These are phyloP conservation scores for Cataglyphis albicans DNA, from an alignment of 2,888 invertebrate genomes.

Conservation along the genomic window DNA sequence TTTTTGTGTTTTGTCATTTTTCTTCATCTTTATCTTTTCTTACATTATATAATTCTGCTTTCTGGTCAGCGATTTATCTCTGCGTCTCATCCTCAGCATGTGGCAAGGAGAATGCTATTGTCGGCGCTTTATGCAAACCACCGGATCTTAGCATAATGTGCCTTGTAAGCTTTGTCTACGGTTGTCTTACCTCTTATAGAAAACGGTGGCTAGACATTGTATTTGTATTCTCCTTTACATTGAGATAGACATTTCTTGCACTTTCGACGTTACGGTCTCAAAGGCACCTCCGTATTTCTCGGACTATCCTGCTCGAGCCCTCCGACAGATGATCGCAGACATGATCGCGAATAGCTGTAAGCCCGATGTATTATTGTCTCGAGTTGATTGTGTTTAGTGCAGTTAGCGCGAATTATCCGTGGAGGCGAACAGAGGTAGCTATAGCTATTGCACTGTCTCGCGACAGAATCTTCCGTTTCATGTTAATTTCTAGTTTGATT, in stretches of 20 bases:
- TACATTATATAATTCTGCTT: conserved; percentile 3
- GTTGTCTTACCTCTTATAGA: conserved; percentile 73
- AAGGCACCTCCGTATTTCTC: conserved; percentile 17
- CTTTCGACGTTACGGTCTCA: conserved; percentile 37
- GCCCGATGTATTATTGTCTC: conserved; percentile 41
- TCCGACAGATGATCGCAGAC: conserved; percentile 36
- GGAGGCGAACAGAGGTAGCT: conserved; percentile 2
- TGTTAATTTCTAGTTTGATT: conserved; percentile 13
- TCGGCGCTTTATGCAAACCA: conserved; percentile 76
- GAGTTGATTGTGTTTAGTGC: conserved; percentile 27
- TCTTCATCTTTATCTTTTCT: conserved; percentile 27
- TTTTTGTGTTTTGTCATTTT: background rate
- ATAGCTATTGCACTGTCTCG: background rate
- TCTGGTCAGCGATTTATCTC: conserved; percentile 47
- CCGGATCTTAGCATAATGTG: conserved; percentile 71
- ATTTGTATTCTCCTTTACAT: conserved; percentile 28
- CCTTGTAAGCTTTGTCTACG: conserved; percentile 68
- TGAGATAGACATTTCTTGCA: conserved; percentile 58
- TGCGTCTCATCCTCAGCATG: conserved; percentile 26
- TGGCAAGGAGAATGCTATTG: conserved; percentile 60
- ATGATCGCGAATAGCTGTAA: conserved; percentile 37
- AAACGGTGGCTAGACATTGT: conserved; percentile 66
- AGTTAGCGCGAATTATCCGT: conserved; percentile 18
- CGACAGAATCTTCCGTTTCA: conserved; percentile 6
- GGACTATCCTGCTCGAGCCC: conserved; percentile 22